Conservation (phyloP, 1,140 invertebrate species). For the Drosophila takahashii region DNA sequence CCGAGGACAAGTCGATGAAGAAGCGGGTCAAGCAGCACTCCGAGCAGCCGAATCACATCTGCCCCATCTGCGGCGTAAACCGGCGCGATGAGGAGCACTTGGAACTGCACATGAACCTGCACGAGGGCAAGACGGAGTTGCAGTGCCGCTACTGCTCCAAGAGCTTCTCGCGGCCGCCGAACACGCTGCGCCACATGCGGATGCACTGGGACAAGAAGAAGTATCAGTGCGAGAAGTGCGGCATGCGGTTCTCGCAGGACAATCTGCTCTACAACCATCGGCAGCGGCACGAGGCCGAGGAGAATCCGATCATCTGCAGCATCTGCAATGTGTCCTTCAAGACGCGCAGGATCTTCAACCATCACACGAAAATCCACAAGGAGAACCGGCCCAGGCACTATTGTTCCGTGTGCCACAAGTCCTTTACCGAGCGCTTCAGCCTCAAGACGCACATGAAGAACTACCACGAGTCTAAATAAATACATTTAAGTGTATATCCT, state of each 20-base stretch:
- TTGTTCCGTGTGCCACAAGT: constrained; percentile 73
- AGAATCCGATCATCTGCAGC: constrained; percentile 79
- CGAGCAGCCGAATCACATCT: constrained; percentile 58
- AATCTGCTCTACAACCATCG: constrained; percentile 78
- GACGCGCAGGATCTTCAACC: constrained; percentile 78
- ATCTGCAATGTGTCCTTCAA: constrained; percentile 82
- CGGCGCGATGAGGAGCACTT: constrained; percentile 77
- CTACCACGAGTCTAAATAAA: no score
- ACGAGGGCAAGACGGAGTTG: constrained; percentile 79
- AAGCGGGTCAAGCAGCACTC: constrained; percentile 61
- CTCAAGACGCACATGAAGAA: constrained; percentile 83
- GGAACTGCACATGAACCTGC: constrained; percentile 81
- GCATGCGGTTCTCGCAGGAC: constrained; percentile 73
- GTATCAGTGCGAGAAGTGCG: constrained; percentile 82
- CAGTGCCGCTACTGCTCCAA: constrained; percentile 80
- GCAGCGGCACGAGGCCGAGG: constrained; percentile 77
- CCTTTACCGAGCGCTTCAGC: constrained; percentile 80
- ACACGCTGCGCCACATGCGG: constrained; percentile 79
- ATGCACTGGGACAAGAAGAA: constrained; percentile 84
- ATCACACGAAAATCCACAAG: constrained; percentile 78
- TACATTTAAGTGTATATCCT: no score
- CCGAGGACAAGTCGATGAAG: constrained; percentile 24
- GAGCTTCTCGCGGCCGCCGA: constrained; percentile 72
- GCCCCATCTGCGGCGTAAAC: constrained; percentile 66
- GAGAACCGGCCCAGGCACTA: constrained; percentile 77